phyloP scores from a whole-genome alignment of 2,888 invertebrate genomes.

The Lacanobia oleracea region DNA sequence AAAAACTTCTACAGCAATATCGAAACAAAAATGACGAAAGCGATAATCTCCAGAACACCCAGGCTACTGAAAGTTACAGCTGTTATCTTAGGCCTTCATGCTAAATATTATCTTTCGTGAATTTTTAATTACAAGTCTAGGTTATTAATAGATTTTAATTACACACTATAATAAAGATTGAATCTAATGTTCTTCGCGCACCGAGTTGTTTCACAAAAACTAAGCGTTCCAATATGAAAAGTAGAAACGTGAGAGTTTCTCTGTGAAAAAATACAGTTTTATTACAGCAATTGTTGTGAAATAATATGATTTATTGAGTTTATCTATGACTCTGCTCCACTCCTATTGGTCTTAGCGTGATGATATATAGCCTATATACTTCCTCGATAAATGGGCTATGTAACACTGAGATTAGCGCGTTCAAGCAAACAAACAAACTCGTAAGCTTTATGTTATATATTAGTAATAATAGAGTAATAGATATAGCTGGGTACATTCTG shows the following conservation, averaged over 20 bases:
- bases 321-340: background rate
- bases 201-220: constrained; percentile 5
- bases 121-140: constrained; percentile 24
- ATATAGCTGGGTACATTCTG: no score
- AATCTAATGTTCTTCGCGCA: constrained; percentile 20
- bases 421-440: no score
- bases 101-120: background rate
- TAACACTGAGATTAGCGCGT: no score
- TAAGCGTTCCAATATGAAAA: constrained; percentile 13
- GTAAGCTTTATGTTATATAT: no score
- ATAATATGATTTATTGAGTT: background rate
- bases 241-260: constrained; percentile 8
- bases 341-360: no score
- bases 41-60: no score
- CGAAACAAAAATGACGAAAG: background rate
- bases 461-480: no score
- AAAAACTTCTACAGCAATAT: background rate
- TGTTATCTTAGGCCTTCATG: background rate
- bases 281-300: background rate
- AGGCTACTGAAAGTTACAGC: constrained; percentile 1
- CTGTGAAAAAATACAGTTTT: background rate
- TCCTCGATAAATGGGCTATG: no score
- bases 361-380: no score
- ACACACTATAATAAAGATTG: constrained; percentile 17
- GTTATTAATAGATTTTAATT: constrained; percentile 35